Base-by-base conservation (phyloP, 2,888 invertebrate genomes). In the Branchellion lobata region DNA sequence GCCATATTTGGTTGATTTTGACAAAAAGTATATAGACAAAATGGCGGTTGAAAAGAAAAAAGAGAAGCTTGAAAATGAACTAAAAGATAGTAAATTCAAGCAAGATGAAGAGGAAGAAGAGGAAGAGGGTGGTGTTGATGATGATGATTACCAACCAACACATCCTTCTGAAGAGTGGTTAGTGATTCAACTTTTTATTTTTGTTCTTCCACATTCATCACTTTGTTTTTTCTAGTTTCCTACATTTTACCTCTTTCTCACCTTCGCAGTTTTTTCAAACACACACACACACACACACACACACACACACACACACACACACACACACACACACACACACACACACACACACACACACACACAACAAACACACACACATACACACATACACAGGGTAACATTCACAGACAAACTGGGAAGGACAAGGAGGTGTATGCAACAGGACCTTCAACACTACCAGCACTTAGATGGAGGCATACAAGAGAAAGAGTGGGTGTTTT, bases 401-500 rank as follows among this genome's bases (percentile, higher is more conserved):
- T 96, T 93, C 86, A 91, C 91, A 0, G 96, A 96, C 87, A 92
- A 93, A 82, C 90, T 96, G 80, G 96, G 96, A 0, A 90, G 96
- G 81, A 93, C 95, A 0, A 90, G 95, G 75, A 92, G 92, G 84
- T 96, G 95, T 87, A 89, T 93, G 82, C 91, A 91, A 83, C 90
- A 92, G 84, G 95, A 96, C 87, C 88, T 96, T 29, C 90, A 90
- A 3, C 88, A 89, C 61, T 90, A 93, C 83, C 90, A 90, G 84
- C 88, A 90, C 75, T 91, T 91, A 84, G 93, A 93, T 85, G 86
- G 88, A 71, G 84, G 85, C 5, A n/a, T 40, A 8, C 8, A 14
- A 14, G 8, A 8, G 14, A 40, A 40, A 40, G 40, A 40, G 40
- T 40, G 5, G 14, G 40, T 40, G 5, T 40, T n/a, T n/a, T n/a